Conservation (phyloP, 2,797 vertebrate species). For the Catostomus latipinnis region DNA sequence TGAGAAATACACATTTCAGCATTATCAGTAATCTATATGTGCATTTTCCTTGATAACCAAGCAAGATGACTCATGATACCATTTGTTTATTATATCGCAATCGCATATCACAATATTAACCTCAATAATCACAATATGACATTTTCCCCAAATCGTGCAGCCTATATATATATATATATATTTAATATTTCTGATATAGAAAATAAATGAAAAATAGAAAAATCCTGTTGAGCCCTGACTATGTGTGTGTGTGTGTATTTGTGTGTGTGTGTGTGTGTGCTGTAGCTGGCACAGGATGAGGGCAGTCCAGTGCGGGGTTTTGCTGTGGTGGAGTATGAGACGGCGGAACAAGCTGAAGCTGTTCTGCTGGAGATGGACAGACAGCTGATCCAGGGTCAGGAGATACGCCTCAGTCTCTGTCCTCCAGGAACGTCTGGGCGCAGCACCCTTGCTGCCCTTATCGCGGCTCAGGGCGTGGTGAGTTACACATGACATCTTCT, state of each 20-base stretch:
- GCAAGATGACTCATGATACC: too few relatives aligned
- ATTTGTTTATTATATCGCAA: too few relatives aligned
- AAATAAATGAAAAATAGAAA: too few relatives aligned
- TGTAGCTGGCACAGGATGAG: slow-evolving; percentile 93
- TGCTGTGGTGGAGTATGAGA: slow-evolving; percentile 92
- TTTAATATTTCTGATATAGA: too few relatives aligned
- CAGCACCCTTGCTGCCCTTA: slow-evolving; percentile 92
- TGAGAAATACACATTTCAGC: too few relatives aligned
- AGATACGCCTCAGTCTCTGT: slow-evolving; percentile 90
- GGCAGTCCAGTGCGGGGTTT: slow-evolving; percentile 86
- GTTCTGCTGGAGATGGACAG: slow-evolving; percentile 82
- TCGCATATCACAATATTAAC: too few relatives aligned
- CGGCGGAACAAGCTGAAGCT: slow-evolving; percentile 88
- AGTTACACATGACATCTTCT: slow-evolving; percentile 65
- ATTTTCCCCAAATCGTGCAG: too few relatives aligned
- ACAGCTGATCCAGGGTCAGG: slow-evolving; percentile 80
- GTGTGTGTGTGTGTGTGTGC: slow-evolving; percentile 37
- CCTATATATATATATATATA: too few relatives aligned
- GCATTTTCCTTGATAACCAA: too few relatives aligned
- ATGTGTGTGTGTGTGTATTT: neutral
- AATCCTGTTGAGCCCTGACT: too few relatives aligned
- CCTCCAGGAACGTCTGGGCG: slow-evolving; percentile 93
- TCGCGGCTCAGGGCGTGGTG: slow-evolving; percentile 95
- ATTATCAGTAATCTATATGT: too few relatives aligned
- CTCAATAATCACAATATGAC: too few relatives aligned